phyloP scores from a whole-genome alignment of 2,797 vertebrate genomes.

The Tapirus indicus region DNA sequence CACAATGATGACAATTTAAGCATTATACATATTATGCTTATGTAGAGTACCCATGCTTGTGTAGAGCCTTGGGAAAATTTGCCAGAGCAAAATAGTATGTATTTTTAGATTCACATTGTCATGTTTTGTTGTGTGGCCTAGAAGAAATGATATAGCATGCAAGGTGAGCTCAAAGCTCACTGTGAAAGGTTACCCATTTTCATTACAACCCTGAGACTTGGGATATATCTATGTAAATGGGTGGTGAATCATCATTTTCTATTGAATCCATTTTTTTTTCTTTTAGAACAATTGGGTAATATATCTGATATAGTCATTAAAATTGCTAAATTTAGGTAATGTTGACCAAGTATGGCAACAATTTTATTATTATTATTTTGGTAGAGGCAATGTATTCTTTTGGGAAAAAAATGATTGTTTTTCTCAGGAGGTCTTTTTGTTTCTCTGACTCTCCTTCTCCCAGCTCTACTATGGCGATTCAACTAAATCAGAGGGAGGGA shows the following conservation, averaged over 20 bases:
- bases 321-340: not conserved
- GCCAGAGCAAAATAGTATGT: not conserved
- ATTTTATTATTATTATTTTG: not conserved
- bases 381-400: not conserved
- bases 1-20: not conserved
- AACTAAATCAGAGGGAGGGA: not conserved
- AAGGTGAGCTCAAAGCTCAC: not conserved
- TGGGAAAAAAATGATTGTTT: not conserved
- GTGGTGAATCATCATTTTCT: not conserved
- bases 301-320: not conserved
- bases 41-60: not conserved
- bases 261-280: not conserved
- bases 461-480: not conserved
- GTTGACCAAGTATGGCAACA: not conserved
- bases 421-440: not conserved
- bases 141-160: not conserved
- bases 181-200: not conserved
- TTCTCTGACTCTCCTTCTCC: not conserved
- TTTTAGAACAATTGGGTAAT: not conserved
- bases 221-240: not conserved
- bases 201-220: not conserved
- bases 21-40: not conserved
- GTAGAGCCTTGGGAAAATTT: not conserved
- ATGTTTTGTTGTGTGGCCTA: not conserved
- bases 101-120: slow-evolving; percentile 2